Conservation (phyloP, 2,113 vertebrate genomes). For the Sula dactylatra region DNA sequence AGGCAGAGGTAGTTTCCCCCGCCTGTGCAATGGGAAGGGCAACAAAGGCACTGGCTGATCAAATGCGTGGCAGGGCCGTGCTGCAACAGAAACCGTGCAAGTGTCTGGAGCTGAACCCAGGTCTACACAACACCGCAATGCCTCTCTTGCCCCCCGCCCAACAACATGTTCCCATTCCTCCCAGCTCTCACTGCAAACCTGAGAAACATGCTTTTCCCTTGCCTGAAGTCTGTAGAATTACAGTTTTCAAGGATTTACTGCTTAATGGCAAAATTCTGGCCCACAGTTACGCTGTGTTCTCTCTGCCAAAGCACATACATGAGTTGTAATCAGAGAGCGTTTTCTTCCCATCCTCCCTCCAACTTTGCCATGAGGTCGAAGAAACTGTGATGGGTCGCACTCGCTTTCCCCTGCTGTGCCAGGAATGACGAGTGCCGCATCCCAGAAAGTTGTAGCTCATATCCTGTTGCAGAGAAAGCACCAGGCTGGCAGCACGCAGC, state of each 20-base stretch:
- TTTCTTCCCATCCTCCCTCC: slow-evolving; percentile 42
- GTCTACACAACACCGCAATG: background rate
- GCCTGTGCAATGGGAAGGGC: background rate
- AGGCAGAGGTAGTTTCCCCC: background rate
- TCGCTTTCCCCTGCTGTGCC: background rate
- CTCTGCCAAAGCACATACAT: slow-evolving; percentile 46
- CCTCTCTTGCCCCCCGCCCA: background rate
- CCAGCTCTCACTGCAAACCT: background rate
- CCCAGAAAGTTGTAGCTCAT: background rate
- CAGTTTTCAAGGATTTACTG: slow-evolving; percentile 31
- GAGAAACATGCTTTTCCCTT: background rate
- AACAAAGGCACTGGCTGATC: background rate
- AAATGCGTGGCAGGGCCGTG: rapidly evolving
- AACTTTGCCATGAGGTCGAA: slow-evolving; percentile 23
- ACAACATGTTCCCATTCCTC: background rate
- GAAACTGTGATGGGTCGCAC: background rate
- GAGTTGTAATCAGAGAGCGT: background rate
- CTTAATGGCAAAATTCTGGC: slow-evolving; percentile 47
- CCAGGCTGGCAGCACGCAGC: background rate
- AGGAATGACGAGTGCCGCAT: background rate
- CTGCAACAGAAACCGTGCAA: background rate
- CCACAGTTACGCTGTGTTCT: background rate
- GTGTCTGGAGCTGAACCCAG: background rate
- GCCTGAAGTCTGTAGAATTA: background rate
- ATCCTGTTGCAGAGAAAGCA: background rate